Base-by-base conservation (phyloP, 1,140 invertebrate species). In the Pissodes strobi region DNA sequence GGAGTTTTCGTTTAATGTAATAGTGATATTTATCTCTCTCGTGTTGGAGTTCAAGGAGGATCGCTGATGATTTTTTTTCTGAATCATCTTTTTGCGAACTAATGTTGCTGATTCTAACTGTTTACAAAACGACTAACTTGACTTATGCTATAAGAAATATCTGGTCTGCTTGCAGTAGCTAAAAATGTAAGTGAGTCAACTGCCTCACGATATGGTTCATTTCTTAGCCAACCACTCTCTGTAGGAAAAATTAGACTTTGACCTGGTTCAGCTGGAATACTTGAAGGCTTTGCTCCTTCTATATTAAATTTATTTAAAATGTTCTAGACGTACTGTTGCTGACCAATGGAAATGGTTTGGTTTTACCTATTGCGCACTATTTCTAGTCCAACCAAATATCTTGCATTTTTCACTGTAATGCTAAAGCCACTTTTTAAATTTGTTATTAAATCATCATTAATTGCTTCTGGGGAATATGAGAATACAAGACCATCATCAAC, bases 81-180 rank as follows among this genome's bases (percentile, higher is more conserved):
- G n/a, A n/a, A n/a, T n/a, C n/a, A n/a, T n/a, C n/a, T n/a, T n/a
- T n/a, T n/a, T n/a, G n/a, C n/a, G n/a, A n/a, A n/a, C 74, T 74
- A 78, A 58, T 79, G 75, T 5, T 21, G 17, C 43, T 52, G 22
- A 21, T 39, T 55, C 15, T 51, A 70, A 34, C 68, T 67, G 13
- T 68, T 65, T 2, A 67, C 64, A 67, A 72, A 79, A 45, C 69
- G 64, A 27, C 72, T 72, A 10, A 75, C 57, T 15, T 65, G 52
- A 27, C 55, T 68, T 0, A 80, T 75, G 15, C 75, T 70, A 64
- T 67, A 80, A 2, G 74, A 52, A 27, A 82, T 73, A 65, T 81
- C 79, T 39, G 78, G 79, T 27, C 80, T 43, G 2, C 72, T 76
- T 1, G 70, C 62, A 9, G 72, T n/a, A n/a, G n/a, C n/a, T n/a